These are phyloP conservation scores for Cotesia congregata DNA, from an alignment of 2,888 invertebrate species.

Conservation along the genomic window DNA sequence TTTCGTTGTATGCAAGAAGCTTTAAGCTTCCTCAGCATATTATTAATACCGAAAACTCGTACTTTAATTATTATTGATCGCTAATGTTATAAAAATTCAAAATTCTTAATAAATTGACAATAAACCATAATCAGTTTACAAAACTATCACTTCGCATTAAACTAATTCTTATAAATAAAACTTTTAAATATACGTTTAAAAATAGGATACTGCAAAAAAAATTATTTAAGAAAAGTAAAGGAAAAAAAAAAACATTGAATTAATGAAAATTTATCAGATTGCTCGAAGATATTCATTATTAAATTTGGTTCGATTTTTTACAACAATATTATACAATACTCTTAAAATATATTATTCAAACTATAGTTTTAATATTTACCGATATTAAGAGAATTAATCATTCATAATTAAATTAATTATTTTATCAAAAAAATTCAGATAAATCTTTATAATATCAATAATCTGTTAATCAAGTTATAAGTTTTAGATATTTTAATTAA, in stretches of 20 bases:
- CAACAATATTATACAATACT: too few species aligned
- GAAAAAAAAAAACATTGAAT: conserved; percentile 6
- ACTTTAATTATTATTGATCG: not conserved
- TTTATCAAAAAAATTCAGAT: too few species aligned
- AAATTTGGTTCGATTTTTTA: too few species aligned
- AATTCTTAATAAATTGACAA: not conserved
- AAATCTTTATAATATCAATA: too few species aligned
- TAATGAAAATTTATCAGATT: not conserved
- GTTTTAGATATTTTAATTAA: too few species aligned
- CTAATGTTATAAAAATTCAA: not conserved
- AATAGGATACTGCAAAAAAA: conserved; percentile 5
- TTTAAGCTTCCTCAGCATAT: not conserved
- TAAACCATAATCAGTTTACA: too few species aligned
- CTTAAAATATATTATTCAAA: too few species aligned
- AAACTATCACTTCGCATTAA: not conserved
- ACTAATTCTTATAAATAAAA: conserved; percentile 1
- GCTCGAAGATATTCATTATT: too few species aligned
- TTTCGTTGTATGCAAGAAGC: not conserved
- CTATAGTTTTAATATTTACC: too few species aligned
- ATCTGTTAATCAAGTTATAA: too few species aligned
- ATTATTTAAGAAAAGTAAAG: conserved; percentile 13
- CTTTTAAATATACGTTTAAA: conserved; percentile 2
- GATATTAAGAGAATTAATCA: too few species aligned
- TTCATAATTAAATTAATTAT: too few species aligned
- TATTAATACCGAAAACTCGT: not conserved